Evolutionary conservation across 1,140 invertebrate species (phyloP).

Genomic region (Chironomus striatipennis): DNA sequence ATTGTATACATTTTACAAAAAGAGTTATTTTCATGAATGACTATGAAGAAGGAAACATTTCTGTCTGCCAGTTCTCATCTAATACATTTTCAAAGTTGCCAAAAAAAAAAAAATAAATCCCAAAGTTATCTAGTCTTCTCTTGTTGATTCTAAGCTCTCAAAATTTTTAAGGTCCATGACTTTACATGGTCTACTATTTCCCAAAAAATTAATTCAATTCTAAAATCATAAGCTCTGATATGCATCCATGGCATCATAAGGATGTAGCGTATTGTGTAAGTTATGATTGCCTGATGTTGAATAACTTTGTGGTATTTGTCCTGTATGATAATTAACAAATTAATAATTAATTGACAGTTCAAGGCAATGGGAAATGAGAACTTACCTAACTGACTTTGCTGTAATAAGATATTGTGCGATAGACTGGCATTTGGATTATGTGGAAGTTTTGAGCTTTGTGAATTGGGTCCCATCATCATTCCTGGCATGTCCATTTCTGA

Average conservation of each 20-base stretch:
- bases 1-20: too few relatives aligned
- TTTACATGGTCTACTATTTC: too few relatives aligned
- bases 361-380: not conserved
- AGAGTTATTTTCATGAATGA: too few relatives aligned
- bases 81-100: too few relatives aligned
- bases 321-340: not conserved
- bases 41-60: too few relatives aligned
- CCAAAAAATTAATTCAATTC: not conserved
- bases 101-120: too few relatives aligned
- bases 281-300: not conserved
- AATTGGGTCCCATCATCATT: not conserved
- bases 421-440: not conserved
- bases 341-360: not conserved
- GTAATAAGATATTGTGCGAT: not conserved
- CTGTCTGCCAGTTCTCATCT: too few relatives aligned
- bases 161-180: too few relatives aligned
- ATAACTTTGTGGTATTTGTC: not conserved
- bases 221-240: constrained; percentile 16
- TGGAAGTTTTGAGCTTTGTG: not conserved
- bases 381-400: constrained; percentile 10
- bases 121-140: too few relatives aligned
- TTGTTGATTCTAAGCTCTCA: too few relatives aligned
- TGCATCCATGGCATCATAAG: not conserved
- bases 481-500: not conserved
- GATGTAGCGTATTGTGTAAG: not conserved